Conservation (phyloP, 2,888 invertebrate genomes). For the Athrips mouffetella region DNA sequence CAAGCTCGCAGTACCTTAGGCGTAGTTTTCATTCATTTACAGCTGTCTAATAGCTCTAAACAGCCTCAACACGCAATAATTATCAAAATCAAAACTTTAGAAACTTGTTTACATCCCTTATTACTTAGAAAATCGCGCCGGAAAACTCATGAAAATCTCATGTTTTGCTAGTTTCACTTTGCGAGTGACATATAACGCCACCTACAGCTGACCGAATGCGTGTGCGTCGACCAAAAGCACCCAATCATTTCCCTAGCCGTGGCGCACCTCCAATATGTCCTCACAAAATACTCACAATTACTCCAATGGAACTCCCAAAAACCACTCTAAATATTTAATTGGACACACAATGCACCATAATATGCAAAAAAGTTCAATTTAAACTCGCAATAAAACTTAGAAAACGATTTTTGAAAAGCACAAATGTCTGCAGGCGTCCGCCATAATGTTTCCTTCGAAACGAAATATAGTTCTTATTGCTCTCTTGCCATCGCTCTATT, state of each 20-base stretch:
- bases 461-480: slow-evolving; percentile 79
- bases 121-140: slow-evolving; percentile 66
- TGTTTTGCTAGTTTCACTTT: slow-evolving; percentile 66
- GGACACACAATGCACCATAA: slow-evolving; percentile 74
- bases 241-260: slow-evolving; percentile 80
- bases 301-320: slow-evolving; percentile 70
- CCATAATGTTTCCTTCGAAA: slow-evolving; percentile 80
- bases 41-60: slow-evolving; percentile 25
- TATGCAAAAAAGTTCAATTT: slow-evolving; percentile 78
- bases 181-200: slow-evolving; percentile 72
- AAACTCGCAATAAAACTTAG: slow-evolving; percentile 76
- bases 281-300: slow-evolving; percentile 75
- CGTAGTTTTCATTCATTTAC: slow-evolving; percentile 36
- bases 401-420: slow-evolving; percentile 79
- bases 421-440: slow-evolving; percentile 78
- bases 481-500: slow-evolving; percentile 77
- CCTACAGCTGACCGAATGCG: slow-evolving; percentile 76
- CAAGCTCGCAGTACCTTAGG: slow-evolving; percentile 63
- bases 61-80: slow-evolving; percentile 3
- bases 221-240: slow-evolving; percentile 79
- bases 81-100: slow-evolving; percentile 32
- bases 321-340: slow-evolving; percentile 72
- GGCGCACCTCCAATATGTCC: slow-evolving; percentile 77
- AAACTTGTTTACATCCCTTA: slow-evolving; percentile 47
- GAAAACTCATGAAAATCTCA: slow-evolving; percentile 76